Percentiles rank a stretch among this genome's conserved stretches.
Conservation (phyloP, 2,113 vertebrate genomes). For the Daubentonia madagascariensis region DNA sequence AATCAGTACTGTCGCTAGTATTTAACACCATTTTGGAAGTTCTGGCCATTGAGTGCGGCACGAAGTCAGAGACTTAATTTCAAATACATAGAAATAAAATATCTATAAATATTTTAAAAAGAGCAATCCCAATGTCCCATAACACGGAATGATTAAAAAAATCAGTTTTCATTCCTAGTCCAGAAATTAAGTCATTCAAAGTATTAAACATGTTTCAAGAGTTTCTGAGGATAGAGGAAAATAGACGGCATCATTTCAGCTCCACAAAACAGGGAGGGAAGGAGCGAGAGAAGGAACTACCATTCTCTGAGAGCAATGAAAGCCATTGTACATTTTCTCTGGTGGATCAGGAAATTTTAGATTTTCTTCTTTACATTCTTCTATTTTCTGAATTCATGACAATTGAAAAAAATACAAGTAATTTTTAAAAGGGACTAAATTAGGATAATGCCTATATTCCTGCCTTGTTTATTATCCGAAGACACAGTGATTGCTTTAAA, state of each 20-base stretch:
- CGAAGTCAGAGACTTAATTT: slow-evolving; percentile 24
- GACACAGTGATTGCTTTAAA: not conserved
- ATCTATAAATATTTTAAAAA: not conserved
- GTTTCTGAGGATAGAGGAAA: not conserved
- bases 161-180: not conserved
- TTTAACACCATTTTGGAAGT: not conserved
- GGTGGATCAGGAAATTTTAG: not conserved
- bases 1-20: not conserved
- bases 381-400: not conserved
- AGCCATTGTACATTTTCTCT: not conserved
- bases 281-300: not conserved
- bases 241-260: not conserved
- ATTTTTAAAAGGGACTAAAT: not conserved
- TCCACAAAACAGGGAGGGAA: not conserved
- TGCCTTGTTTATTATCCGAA: not conserved
- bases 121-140: not conserved
- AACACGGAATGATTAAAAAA: not conserved
- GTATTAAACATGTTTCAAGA: not conserved
- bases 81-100: not conserved
- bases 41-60: not conserved
- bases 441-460: not conserved
- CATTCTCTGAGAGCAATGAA: not conserved
- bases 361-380: slow-evolving; percentile 16
- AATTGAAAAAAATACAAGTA: not conserved
- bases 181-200: slow-evolving; percentile 37